Evolutionary conservation across 2,888 invertebrate species (phyloP).

Genomic region (Colletes collaris): DNA sequence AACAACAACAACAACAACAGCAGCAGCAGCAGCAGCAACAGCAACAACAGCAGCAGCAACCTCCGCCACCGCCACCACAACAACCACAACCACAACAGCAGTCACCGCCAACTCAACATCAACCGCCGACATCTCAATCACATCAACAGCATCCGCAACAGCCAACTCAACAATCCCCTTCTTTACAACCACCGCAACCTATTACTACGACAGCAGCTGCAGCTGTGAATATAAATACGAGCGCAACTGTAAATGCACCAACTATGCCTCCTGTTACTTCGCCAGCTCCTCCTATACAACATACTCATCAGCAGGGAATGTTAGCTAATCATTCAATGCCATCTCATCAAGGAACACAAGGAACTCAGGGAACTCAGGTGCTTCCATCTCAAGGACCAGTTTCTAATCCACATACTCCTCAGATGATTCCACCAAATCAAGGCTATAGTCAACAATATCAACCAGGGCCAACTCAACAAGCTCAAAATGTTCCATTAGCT

Average conservation of each 20-base stretch:
- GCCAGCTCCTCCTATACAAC: conserved; percentile 73
- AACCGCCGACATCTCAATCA: conserved; percentile 56
- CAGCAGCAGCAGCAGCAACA: conserved; percentile 47
- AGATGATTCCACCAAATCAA: conserved; percentile 81
- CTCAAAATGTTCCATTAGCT: conserved; percentile 84
- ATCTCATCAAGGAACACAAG: conserved; percentile 75
- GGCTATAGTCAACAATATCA: conserved; percentile 82
- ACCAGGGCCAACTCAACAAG: conserved; percentile 79
- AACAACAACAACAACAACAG: conserved; percentile 29
- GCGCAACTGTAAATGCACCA: conserved; percentile 73
- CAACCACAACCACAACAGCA: conserved; percentile 62
- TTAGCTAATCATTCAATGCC: conserved; percentile 79
- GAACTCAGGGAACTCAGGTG: conserved; percentile 65
- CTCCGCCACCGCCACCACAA: conserved; percentile 44
- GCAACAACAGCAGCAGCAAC: conserved; percentile 42
- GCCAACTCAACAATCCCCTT: conserved; percentile 50
- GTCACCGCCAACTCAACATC: conserved; percentile 72
- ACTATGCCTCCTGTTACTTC: conserved; percentile 73
- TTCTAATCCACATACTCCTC: conserved; percentile 74
- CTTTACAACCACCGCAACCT: conserved; percentile 58
- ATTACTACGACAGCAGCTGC: conserved; percentile 67
- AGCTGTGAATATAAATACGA: conserved; percentile 72
- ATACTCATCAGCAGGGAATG: conserved; percentile 78
- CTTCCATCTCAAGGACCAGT: conserved; percentile 78
- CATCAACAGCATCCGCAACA: conserved; percentile 50